Evolutionary conservation across 1,140 invertebrate species (phyloP), one percentile per base, ranked within the genome.

Genomic region (Drosophila bocqueti): DNA sequence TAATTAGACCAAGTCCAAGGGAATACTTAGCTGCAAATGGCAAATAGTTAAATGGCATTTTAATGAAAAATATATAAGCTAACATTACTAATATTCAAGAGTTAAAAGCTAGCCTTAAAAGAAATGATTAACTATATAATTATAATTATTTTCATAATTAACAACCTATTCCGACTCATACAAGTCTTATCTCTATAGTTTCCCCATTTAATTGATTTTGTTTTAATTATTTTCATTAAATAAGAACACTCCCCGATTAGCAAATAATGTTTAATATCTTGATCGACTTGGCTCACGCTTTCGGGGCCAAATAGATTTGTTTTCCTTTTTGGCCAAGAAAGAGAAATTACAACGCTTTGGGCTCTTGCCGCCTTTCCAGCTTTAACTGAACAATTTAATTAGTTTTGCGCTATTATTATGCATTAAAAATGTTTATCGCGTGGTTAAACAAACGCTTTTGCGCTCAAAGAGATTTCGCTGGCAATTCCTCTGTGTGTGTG

Each of bases 371-470:
- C 24, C 46, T 68, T 52, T 54, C 50, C 24, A 46, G 49, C 21
- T 38, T 43, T 24, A 67, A 71, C 31, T 45, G 52, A 76, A 62
- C 55, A 60, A 79, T 79, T 76, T 79, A 78, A 71, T 78, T 71
- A 71, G 59, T 64, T 78, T 79, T 78, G 66, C 66, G 54, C 68
- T 72, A 79, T 79, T 79, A 79, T 78, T 78, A 79, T 79, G 76
- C 76, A 79, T 79, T 79, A 79, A 79, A 79, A 78, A 79, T 79
- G 76, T 78, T 78, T 72, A 79, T 79, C 76, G 76, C 76, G 76
- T 79, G 76, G 76, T 79, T 79, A 72, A 60, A 54, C 76, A 79
- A 79, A 79, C 75, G 59, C 67, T 71, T 64, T 79, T 78, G 40
- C 65, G 15, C 59, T 55, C 66, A 72, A 79, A 66, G 24, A 79